A percentile compares a stretch with the other conserved stretches of the same genome.
Conservation (phyloP, 2,888 invertebrate species). For the Lasioglossum lativentre region DNA sequence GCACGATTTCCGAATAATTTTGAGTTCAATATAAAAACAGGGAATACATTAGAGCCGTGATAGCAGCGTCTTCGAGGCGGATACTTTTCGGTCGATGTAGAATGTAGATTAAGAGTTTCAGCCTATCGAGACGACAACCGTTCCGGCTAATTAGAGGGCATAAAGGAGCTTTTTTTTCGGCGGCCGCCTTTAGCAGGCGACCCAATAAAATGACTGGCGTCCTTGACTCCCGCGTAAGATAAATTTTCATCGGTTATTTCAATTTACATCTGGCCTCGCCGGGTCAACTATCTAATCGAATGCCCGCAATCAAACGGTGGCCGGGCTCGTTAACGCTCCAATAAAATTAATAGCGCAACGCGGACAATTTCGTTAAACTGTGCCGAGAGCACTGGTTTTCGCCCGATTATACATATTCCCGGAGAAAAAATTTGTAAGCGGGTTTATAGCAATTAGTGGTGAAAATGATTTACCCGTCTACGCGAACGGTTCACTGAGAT, state of each 20-base stretch:
- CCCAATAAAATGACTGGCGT: background rate
- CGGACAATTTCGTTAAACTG: background rate
- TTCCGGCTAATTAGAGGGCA: background rate
- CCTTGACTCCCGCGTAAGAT: background rate
- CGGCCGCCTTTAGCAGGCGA: background rate
- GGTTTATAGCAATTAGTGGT: background rate
- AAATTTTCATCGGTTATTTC: background rate
- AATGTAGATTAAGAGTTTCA: background rate
- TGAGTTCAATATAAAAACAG: background rate
- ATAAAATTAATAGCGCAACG: background rate
- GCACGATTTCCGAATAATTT: background rate
- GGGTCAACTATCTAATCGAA: constrained; percentile 10
- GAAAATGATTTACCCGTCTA: background rate
- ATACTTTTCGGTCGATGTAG: background rate
- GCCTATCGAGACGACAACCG: background rate
- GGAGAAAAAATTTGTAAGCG: background rate
- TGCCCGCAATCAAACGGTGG: background rate
- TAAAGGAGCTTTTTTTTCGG: background rate
- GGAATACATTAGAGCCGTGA: background rate
- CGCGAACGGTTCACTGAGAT: background rate
- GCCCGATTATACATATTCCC: background rate
- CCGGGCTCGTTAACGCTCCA: background rate
- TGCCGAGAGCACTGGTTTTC: background rate
- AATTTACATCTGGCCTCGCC: background rate
- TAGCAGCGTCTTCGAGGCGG: background rate